A percentile compares a stretch with the other conserved stretches of the same genome.
Evolutionary conservation across 2,797 vertebrate genomes (phyloP).

Genomic region (Macropus fuliginosus): DNA sequence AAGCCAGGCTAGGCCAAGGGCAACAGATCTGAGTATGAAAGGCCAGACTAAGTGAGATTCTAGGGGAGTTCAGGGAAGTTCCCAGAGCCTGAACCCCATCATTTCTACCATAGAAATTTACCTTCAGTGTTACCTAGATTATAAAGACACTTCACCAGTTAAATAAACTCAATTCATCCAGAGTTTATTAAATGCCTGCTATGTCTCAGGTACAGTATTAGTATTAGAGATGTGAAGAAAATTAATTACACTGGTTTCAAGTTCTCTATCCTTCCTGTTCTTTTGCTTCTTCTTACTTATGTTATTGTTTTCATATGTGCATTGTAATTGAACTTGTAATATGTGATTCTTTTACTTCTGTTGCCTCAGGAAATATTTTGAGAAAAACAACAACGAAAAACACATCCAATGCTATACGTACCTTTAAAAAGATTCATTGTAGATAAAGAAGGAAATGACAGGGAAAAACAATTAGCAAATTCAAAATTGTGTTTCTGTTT

Average conservation of each 20-base stretch:
- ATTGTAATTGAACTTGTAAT: background rate
- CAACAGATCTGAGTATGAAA: no score
- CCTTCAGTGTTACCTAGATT: background rate
- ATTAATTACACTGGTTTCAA: background rate
- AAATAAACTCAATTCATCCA: background rate
- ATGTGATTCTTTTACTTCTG: constrained; percentile 16
- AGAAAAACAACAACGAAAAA: background rate
- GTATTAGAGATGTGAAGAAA: background rate
- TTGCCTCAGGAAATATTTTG: constrained; percentile 19
- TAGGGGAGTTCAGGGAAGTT: no score
- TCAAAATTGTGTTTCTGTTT: background rate
- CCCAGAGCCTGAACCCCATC: no score
- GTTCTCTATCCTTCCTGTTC: background rate
- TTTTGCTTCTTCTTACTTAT: background rate
- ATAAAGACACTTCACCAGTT: background rate
- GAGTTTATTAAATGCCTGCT: background rate
- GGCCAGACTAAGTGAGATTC: no score
- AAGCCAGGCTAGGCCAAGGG: no score
- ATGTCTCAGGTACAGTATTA: background rate
- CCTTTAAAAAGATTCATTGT: background rate
- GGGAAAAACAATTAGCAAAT: background rate
- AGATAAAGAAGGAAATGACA: background rate
- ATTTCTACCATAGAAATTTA: no score
- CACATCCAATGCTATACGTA: background rate
- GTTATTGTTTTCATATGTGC: background rate